These are phyloP conservation scores for Agrochola macilenta DNA, from an alignment of 2,888 invertebrate genomes.

Conservation along the genomic window DNA sequence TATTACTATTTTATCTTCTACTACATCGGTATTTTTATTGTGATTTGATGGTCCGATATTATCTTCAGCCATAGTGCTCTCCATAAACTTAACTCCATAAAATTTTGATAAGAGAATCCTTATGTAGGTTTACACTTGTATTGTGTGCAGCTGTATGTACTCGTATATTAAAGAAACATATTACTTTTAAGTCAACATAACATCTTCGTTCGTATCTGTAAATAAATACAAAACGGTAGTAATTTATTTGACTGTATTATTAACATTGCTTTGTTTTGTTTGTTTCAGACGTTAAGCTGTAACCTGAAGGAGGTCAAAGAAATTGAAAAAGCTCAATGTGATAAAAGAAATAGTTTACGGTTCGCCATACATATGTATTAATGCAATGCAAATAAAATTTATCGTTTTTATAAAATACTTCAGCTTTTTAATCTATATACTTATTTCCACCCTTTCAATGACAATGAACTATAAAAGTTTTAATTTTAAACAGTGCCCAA, in stretches of 20 bases:
- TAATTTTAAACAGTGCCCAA: too few species aligned
- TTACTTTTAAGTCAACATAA: neutral
- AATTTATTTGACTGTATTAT: neutral
- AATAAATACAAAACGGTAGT: neutral
- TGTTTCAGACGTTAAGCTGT: slow-evolving; percentile 77
- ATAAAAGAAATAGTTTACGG: slow-evolving; percentile 71
- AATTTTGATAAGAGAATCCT: too few species aligned
- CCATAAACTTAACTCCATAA: too few species aligned
- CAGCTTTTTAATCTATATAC: slow-evolving; percentile 24
- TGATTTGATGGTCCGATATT: neutral
- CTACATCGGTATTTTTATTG: neutral
- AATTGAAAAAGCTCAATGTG: slow-evolving; percentile 78
- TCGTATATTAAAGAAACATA: neutral
- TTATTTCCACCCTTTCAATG: neutral
- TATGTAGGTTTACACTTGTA: neutral
- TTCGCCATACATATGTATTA: slow-evolving; percentile 71
- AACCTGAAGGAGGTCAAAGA: slow-evolving; percentile 24
- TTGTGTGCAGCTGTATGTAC: neutral
- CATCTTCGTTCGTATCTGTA: neutral
- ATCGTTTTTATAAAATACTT: slow-evolving; percentile 43
- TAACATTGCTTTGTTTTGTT: slow-evolving; percentile 43
- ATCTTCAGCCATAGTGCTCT: neutral
- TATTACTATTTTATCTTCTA: neutral
- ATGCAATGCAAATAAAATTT: slow-evolving; percentile 47
- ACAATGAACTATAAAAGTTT: too few species aligned